Evolutionary conservation across 37 sponge, comb jelly and placozoan genomes (phyloP).

Genomic region (Spongilla lacustris): DNA sequence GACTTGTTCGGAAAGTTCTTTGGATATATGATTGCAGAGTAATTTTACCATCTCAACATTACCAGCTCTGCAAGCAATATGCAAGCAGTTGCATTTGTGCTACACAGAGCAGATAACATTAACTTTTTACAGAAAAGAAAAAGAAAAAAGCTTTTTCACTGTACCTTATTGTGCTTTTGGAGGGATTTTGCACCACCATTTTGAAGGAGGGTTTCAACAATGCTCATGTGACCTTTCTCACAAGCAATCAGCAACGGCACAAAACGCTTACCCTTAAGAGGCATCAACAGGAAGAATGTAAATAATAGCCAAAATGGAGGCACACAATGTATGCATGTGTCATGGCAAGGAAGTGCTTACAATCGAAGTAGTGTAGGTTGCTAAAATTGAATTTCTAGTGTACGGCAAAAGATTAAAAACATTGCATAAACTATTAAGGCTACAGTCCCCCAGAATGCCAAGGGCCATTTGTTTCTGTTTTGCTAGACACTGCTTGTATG

Average conservation of each 20-base stretch:
- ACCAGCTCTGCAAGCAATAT: not conserved
- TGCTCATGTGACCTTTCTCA: not conserved
- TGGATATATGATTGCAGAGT: not conserved
- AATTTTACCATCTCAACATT: not conserved
- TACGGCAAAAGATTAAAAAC: too few relatives aligned
- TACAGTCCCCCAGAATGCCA: too few relatives aligned
- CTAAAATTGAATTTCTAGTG: too few relatives aligned
- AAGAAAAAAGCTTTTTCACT: not conserved
- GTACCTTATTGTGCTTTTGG: not conserved
- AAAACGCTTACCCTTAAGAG: not conserved
- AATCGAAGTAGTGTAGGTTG: too few relatives aligned
- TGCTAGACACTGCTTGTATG: too few relatives aligned
- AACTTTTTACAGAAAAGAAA: not conserved
- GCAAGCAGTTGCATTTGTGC: not conserved
- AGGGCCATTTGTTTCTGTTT: too few relatives aligned
- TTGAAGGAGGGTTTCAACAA: slow-evolving; percentile 18
- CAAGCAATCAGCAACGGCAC: slow-evolving; percentile 36
- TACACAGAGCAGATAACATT: not conserved
- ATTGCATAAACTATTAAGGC: too few relatives aligned
- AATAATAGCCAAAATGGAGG: too few relatives aligned
- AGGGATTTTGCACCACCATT: not conserved
- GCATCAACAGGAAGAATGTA: not conserved
- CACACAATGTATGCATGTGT: too few relatives aligned
- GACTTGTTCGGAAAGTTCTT: not conserved
- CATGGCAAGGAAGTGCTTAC: too few relatives aligned